Evolutionary conservation across 2,888 invertebrate genomes (phyloP), one percentile per base, ranked within the genome.

Genomic region (Clepsis dumicolana): DNA sequence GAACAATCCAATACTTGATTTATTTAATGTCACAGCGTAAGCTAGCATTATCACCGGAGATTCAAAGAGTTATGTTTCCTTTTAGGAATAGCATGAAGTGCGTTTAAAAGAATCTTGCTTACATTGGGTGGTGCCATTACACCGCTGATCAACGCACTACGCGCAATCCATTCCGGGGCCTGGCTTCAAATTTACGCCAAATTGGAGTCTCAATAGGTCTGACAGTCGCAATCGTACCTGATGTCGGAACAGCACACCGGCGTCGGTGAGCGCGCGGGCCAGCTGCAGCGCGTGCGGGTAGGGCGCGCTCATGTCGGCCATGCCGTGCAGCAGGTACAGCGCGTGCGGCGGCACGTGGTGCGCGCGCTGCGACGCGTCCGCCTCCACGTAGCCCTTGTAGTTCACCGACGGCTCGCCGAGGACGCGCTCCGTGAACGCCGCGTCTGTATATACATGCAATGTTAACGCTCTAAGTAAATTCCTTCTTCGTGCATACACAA

Each of bases 361-460:
- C 64, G 98, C 98, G 74, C 97, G 95, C 85, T 97, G 96, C 60
- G 98, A 97, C 75, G 98, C 96, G 89, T 98, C 98, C 48, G 98
- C 97, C 85, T 98, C 98, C 77, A 98, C 98, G 91, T 98, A 98
- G 65, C 97, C 97, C 83, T 97, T 96, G 89, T 96, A 96, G 91
- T 98, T 98, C 83, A 98, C 98, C 32, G 95, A 95, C 65, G 98
- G 98, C 75, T 96, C 94, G 44, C 98, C 98, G 80, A 99, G 95
- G 78, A 98, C 96, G 71, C 98, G 95, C 94, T 99, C 99, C 95
- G 99, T 98, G 86, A 99, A 99, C 4, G 98, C 98, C 27, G 98
- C 98, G 91, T 99, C 98, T 99, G 86, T 16, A 21, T 10, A 18
- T 44, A 38, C 38, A 44, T 7, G 29, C 29, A 29, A 29, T 29